These are phyloP conservation scores for Noctilio leporinus DNA, from an alignment of 2,113 vertebrate species.

Conservation along the genomic window DNA sequence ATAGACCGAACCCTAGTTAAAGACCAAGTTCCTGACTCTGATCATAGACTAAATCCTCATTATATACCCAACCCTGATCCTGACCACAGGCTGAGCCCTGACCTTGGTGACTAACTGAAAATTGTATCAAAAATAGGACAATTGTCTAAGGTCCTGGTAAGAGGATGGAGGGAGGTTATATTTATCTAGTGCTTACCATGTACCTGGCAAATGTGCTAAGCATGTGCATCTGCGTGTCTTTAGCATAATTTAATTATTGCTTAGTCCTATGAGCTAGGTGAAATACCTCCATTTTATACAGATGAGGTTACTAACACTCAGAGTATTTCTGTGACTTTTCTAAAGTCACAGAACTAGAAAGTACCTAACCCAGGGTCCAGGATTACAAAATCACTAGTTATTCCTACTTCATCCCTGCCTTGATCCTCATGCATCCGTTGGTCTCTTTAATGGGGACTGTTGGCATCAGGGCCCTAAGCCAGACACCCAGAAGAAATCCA, in stretches of 20 bases:
- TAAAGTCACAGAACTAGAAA: not conserved
- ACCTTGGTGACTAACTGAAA: not conserved
- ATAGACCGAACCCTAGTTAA: not conserved
- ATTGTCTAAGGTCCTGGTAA: not conserved
- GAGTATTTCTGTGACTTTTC: not conserved
- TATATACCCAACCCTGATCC: too few species aligned
- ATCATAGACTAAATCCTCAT: not conserved
- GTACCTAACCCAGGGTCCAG: not conserved
- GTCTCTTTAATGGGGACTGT: not conserved
- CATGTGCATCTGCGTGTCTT: too few species aligned
- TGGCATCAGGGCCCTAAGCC: not conserved
- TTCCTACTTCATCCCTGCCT: not conserved
- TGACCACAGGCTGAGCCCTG: not conserved
- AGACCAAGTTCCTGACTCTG: not conserved
- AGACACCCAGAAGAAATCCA: not conserved
- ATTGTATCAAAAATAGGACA: not conserved
- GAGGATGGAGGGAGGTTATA: not conserved
- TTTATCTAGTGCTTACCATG: not conserved
- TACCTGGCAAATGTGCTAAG: not conserved
- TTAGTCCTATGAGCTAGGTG: not conserved
- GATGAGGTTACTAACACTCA: not conserved
- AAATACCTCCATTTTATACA: not conserved
- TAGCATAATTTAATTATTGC: not conserved
- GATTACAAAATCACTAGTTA: not conserved
- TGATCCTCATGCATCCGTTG: not conserved